Evolutionary conservation across 2,113 vertebrate species (phyloP).

Genomic region (Paramisgurnus dabryanus): DNA sequence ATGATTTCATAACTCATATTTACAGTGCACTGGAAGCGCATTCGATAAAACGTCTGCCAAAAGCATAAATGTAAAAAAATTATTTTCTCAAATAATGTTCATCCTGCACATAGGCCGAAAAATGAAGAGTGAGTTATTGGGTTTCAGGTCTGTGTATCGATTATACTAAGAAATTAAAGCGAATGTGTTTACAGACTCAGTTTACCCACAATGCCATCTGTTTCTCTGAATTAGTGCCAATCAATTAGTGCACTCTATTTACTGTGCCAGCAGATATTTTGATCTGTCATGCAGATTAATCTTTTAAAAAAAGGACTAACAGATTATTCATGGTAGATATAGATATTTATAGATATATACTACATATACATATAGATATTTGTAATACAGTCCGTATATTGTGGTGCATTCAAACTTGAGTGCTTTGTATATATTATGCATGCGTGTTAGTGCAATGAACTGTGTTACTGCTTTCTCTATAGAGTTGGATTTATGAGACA

Average conservation of each 20-base stretch:
- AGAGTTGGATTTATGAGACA: background rate
- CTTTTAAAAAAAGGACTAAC: background rate
- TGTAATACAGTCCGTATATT: background rate
- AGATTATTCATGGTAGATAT: background rate
- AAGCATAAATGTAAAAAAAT: too few species aligned
- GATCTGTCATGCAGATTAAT: background rate
- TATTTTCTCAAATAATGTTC: background rate
- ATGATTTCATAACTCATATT: too few species aligned
- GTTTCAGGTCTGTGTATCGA: slow-evolving; percentile 44
- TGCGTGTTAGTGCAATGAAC: background rate
- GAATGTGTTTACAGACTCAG: slow-evolving; percentile 24
- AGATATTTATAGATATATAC: too few species aligned
- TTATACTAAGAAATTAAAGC: slow-evolving; percentile 22
- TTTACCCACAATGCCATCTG: slow-evolving; percentile 7
- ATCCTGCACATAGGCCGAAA: background rate
- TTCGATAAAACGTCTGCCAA: too few species aligned
- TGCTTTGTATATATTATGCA: background rate
- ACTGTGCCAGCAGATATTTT: background rate
- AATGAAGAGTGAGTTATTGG: slow-evolving; percentile 25
- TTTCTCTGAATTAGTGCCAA: background rate
- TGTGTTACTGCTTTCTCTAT: background rate
- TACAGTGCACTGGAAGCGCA: too few species aligned
- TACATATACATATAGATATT: too few species aligned
- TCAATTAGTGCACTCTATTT: background rate
- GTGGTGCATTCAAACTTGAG: background rate